phyloP scores from a whole-genome alignment of 2,797 vertebrate genomes.

The Echeneis naucrates region DNA sequence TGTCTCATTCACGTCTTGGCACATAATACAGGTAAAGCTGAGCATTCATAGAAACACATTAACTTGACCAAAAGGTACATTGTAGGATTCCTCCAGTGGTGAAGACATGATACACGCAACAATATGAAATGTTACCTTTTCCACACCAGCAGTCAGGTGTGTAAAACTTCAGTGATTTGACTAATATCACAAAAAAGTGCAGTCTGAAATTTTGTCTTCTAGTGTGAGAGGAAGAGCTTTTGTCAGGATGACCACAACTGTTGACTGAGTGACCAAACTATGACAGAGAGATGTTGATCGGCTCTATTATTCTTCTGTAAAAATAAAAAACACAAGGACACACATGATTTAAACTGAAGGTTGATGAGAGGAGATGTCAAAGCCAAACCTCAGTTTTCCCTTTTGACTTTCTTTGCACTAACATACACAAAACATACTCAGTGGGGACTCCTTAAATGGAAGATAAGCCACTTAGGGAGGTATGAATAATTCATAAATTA shows the following conservation, averaged over 20 bases:
- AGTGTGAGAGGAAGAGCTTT: neutral
- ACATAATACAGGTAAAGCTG: neutral
- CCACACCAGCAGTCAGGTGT: too few relatives aligned
- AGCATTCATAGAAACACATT: neutral
- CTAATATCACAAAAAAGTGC: too few relatives aligned
- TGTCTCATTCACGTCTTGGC: neutral
- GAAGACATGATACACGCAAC: too few relatives aligned
- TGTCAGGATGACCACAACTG: neutral
- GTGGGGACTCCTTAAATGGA: constrained; percentile 30
- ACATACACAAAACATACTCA: constrained; percentile 27
- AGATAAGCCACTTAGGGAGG: constrained; percentile 44
- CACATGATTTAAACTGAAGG: neutral
- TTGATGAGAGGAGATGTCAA: neutral
- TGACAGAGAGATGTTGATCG: neutral
- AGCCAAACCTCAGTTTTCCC: neutral
- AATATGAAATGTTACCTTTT: too few relatives aligned
- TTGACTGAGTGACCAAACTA: neutral
- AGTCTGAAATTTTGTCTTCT: too few relatives aligned
- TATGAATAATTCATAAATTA: constrained; percentile 72
- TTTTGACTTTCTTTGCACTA: constrained; percentile 34
- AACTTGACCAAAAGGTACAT: too few relatives aligned
- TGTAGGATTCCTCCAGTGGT: too few relatives aligned
- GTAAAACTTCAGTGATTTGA: too few relatives aligned
- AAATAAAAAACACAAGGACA: neutral
- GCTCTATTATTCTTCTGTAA: neutral